phyloP scores from a whole-genome alignment of 1,140 invertebrate genomes.

The Eubasilissa regina region DNA sequence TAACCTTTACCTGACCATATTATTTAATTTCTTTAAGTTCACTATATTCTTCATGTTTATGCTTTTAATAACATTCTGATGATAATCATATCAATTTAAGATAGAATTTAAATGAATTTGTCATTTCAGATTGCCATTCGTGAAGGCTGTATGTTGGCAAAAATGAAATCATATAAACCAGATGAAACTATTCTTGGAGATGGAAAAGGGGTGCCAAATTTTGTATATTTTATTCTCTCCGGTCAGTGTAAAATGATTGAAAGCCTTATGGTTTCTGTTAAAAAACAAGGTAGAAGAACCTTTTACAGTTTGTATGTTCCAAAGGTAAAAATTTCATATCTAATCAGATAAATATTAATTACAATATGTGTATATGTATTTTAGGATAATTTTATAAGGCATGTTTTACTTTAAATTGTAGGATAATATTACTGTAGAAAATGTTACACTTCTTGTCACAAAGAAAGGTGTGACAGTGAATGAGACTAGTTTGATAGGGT shows the following conservation, averaged over 20 bases:
- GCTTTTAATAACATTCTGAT: no score
- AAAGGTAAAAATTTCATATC: constrained; percentile 21
- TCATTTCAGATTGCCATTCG: constrained; percentile 68
- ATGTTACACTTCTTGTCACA: not conserved
- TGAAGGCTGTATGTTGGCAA: constrained; percentile 78
- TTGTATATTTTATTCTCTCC: constrained; percentile 76
- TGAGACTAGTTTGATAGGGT: no score
- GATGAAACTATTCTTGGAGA: constrained; percentile 77
- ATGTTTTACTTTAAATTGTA: not conserved
- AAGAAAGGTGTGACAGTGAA: no score
- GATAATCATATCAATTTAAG: not conserved
- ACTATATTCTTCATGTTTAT: no score
- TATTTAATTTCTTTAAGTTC: no score
- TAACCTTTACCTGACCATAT: no score
- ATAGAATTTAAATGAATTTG: not conserved
- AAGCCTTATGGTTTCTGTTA: constrained; percentile 64
- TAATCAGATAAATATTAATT: not conserved
- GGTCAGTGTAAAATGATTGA: constrained; percentile 78
- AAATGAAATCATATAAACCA: constrained; percentile 72
- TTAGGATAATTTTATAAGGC: not conserved
- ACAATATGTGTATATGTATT: not conserved
- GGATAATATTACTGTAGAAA: constrained; percentile 1
- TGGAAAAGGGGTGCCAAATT: constrained; percentile 75
- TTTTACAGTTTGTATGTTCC: constrained; percentile 71
- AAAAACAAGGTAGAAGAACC: constrained; percentile 63